Conservation (phyloP, 2,888 invertebrate genomes). For the Colletes collaris region DNA sequence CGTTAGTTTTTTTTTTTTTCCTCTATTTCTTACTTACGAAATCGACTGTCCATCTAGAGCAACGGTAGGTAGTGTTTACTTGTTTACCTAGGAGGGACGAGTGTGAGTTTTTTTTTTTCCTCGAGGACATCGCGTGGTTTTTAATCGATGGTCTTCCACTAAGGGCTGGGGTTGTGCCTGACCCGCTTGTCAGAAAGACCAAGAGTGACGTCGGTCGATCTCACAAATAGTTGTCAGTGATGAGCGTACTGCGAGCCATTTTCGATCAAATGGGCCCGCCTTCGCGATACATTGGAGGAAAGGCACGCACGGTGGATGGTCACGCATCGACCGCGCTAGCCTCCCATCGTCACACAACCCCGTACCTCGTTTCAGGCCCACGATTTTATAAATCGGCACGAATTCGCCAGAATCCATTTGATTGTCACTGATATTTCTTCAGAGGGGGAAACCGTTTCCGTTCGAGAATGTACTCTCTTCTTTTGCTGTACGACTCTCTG, state of each 20-base stretch:
- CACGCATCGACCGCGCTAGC: conserved; percentile 74
- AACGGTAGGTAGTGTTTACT: conserved; percentile 60
- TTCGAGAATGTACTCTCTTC: conserved; percentile 43
- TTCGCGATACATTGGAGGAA: conserved; percentile 43
- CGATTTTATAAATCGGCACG: conserved; percentile 63
- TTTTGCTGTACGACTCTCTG: conserved; percentile 52
- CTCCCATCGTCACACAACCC: conserved; percentile 76
- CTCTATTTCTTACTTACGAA: conserved; percentile 58
- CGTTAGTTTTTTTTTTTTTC: conserved; percentile 62
- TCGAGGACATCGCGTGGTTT: conserved; percentile 55
- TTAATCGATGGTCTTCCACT: conserved; percentile 61
- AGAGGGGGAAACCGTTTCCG: conserved; percentile 52
- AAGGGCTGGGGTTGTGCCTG: conserved; percentile 74
- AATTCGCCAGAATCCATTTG: conserved; percentile 66
- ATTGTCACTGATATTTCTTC: conserved; percentile 75
- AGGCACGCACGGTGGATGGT: conserved; percentile 62
- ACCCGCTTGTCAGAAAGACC: conserved; percentile 82
- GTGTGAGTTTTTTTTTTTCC: conserved; percentile 16
- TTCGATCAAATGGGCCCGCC: conserved; percentile 39
- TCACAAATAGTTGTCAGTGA: conserved; percentile 79
- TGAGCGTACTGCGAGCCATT: conserved; percentile 54
- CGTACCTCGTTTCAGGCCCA: conserved; percentile 71
- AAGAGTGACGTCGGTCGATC: conserved; percentile 82
- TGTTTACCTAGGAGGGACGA: conserved; percentile 64
- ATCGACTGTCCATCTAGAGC: conserved; percentile 64